Base-by-base conservation (phyloP, 2,888 invertebrate species). In the Oscheius onirici region DNA sequence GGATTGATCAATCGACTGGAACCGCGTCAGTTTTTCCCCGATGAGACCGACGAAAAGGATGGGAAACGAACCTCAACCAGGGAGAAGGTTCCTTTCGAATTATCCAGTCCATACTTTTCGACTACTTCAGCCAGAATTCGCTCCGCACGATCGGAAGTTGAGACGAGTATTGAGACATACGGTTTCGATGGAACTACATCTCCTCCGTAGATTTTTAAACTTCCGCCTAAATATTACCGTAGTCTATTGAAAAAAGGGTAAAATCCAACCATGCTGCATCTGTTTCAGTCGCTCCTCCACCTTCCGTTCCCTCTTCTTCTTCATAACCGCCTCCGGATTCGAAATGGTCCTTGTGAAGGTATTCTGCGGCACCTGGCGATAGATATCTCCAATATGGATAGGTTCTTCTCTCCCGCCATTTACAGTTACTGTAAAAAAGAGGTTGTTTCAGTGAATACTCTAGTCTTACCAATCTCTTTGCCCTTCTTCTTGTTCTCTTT, bases 301-400 rank as follows among this genome's bases (percentile, higher is more conserved):
- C 88, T 97, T 97, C 89, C 97, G 95, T 87, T 97, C 97, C 26
- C 99, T 91, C 68, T 97, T 91, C 63, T 97, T 92, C 77, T 96
- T 91, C 99, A 99, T 99, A 83, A 99, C 99, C 74, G 97, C 96
- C 91, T 99, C 99, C 2, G 99, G 99, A 91, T 99, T 99, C 77
- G 97, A 97, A 88, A 99, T 99, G 85, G 96, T 97, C 86, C 99
- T 92, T 60, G 97, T 99, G 90, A 99, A 99, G 84, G 95, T 96
- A 65, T 96, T 97, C 90, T 97, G 79, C 28, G 97, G 97, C 2
- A 63, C 49, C 26, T 63, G 63, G 22, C 63, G 46, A 26, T 63
- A 63, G 49, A 63, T 44, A 17, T 63, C 63, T 26, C 63, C 63
- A n/a, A 63, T 63, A 2, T 49, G 49, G 15, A 17, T n/a, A n/a